Evolutionary conservation across 2,888 invertebrate genomes (phyloP), one percentile per base, ranked within the genome.

Genomic region (Nomada goodeniana): DNA sequence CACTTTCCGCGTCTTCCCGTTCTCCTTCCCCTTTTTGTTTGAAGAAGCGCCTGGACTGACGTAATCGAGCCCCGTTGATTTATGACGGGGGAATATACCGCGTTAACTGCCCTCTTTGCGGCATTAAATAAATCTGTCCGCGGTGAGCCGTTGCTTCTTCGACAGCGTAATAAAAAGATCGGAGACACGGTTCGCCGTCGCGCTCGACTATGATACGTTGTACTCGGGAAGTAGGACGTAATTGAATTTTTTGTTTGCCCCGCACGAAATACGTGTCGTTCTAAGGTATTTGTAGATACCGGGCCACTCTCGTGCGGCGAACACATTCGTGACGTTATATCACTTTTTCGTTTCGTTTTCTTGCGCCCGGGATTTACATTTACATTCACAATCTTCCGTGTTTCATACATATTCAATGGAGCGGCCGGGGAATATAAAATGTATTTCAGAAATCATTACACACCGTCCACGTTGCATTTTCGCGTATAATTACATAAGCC

Each of bases 11-110:
- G 11, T 61, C 13, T 73, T 70, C 69, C 50, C 75, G 65, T 53
- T 50, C 77, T 50, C 47, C 47, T 64, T 53, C 42, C 61, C 68
- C 52, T 63, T 68, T 68, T 80, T 72, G 73, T 68, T 59, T 26
- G 67, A 36, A 68, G 59, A 83, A 83, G 69, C 59, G 77, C 76
- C 87, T 75, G 76, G 64, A 76, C 80, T 68, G 84, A 76, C 84
- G 79, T 84, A 88, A 87, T 84, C 84, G 86, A 79, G n/a, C 69
- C 79, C 63, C 42, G 63, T 86, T 84, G 88, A 87, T 84, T 88
- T 86, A 86, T 70, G 85, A 70, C 36, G 50, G 29, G 63, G 67
- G 50, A 76, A 81, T 86, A 87, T 88, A 80, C 61, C 74, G 75
- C 67, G 69, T 65, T 61, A 47, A 42, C 52, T 67, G 52, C 44